phyloP scores from a whole-genome alignment of 2,113 vertebrate species.

The Melospiza georgiana region DNA sequence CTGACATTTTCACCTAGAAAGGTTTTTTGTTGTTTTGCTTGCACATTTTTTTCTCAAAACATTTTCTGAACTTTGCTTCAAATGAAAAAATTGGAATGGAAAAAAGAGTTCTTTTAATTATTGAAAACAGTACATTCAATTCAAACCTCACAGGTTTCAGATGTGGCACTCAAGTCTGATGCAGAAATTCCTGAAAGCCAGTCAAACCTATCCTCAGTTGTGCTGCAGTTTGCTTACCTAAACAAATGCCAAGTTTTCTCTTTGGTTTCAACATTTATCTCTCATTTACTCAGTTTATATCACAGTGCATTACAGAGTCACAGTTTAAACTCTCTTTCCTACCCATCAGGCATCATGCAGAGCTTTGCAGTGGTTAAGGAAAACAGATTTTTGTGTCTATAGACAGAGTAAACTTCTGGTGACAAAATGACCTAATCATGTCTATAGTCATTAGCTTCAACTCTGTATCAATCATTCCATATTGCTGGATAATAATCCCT shows the following conservation, averaged over 20 bases:
- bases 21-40: neutral
- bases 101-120: neutral
- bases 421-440: constrained; percentile 1
- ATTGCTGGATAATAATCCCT: constrained; percentile 33
- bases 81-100: neutral
- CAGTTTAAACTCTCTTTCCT: neutral
- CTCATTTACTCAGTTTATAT: neutral
- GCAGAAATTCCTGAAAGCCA: neutral
- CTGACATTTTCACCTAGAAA: neutral
- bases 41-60: neutral
- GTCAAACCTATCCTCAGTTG: neutral
- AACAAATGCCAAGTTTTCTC: neutral
- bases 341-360: neutral
- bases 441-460: constrained; percentile 28
- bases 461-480: constrained; percentile 10
- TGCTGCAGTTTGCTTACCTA: neutral
- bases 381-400: neutral
- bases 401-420: constrained; percentile 6
- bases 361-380: neutral
- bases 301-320: neutral
- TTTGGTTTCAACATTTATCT: neutral
- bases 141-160: neutral
- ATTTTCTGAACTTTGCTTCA: neutral
- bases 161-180: neutral
- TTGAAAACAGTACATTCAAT: neutral